Evolutionary conservation across 2,113 vertebrate species (phyloP), one percentile per base, ranked within the genome.

Genomic region (Centropus unirufus): DNA sequence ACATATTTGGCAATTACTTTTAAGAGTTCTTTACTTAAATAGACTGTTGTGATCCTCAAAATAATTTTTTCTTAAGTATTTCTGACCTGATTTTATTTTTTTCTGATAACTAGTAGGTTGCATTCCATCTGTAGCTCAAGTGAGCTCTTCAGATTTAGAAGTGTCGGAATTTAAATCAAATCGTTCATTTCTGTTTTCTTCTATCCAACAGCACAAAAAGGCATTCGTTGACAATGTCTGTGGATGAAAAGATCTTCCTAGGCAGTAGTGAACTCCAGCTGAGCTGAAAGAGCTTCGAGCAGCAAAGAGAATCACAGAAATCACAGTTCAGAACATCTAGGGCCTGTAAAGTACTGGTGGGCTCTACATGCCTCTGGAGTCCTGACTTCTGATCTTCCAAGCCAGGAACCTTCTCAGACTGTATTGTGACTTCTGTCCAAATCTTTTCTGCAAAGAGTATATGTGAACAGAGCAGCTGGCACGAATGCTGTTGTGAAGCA

Each of bases 51-150:
- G 67, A 83, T 74, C 14, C 44, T 92, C 47, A 80, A 83, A 88
- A 88, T 34, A 42, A 81, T 64, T 83, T 95, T 90, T 91, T 8
- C 82, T 85, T 75, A 95, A 91, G 55, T 67, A 39, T 47, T 85
- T 92, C 63, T 34, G 14, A 85, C 18, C 23, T 52, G 51, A 67
- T 51, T 40, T 47, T 30, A 40, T 74, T 92, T 85, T 89, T 63
- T 77, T 83, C 30, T 58, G 36, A 24, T 26, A 88, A 44, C 29
- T 86, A 67, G 12, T 9, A 83, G 34, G 29, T 80, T 86, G 9
- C 23, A 36, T 66, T 95, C 51, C 74, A 21, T 78, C 59, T 86
- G 32, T 51, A 77, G 32, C 51, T 81, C 67, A 77, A 67, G 61
- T 74, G 59, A 93, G 32, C 67, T 80, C 36, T 92, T 92, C 74